Evolutionary conservation across 2,797 vertebrate species (phyloP).

Genomic region (Adelosebastes latens): DNA sequence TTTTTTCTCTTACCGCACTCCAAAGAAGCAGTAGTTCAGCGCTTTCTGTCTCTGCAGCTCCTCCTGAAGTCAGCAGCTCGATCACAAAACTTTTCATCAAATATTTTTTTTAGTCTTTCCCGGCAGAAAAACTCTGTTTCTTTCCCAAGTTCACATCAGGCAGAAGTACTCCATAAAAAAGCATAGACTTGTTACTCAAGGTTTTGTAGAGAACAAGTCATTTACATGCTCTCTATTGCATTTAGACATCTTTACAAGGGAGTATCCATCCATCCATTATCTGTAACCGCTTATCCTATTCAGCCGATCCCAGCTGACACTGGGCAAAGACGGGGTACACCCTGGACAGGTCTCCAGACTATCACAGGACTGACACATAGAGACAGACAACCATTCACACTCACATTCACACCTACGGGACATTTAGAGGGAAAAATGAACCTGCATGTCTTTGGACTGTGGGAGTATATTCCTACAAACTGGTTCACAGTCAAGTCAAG

Average conservation of each 20-base stretch:
- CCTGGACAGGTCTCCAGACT: too few relatives aligned
- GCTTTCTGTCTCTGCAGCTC: neutral
- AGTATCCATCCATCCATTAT: neutral
- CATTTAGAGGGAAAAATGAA: neutral
- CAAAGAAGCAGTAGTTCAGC: neutral
- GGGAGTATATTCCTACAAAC: neutral
- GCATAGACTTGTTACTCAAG: neutral
- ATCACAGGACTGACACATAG: too few relatives aligned
- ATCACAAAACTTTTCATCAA: neutral
- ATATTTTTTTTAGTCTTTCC: neutral
- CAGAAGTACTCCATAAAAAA: neutral
- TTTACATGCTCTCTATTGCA: neutral
- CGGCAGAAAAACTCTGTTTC: neutral
- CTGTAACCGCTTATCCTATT: too few relatives aligned
- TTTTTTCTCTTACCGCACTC: neutral
- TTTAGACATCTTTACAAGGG: neutral
- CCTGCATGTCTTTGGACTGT: too few relatives aligned
- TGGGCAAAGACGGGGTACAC: too few relatives aligned
- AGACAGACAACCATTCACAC: too few relatives aligned
- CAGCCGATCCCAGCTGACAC: too few relatives aligned
- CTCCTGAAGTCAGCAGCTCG: neutral
- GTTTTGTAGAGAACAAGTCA: neutral
- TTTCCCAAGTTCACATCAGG: neutral
- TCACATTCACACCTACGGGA: too few relatives aligned
- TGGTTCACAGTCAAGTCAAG: neutral